These are phyloP conservation scores for Pseudopleuronectes americanus DNA, from an alignment of 2,797 vertebrate genomes.

Conservation along the genomic window DNA sequence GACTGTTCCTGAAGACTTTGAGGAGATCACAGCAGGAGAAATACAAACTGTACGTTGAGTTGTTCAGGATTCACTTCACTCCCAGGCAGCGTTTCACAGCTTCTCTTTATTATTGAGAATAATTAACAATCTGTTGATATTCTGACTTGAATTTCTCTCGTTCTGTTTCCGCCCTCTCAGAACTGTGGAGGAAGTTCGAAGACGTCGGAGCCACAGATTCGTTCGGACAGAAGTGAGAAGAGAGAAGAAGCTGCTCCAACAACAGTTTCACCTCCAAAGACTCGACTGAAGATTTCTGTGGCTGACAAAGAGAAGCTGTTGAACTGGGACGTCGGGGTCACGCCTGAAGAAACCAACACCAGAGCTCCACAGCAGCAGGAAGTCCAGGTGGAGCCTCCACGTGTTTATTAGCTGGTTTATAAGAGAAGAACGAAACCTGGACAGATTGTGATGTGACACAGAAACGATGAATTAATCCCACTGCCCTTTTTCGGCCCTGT, in stretches of 20 bases:
- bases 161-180: constrained; percentile 28
- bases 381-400: constrained; percentile 47
- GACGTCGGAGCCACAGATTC: constrained; percentile 22
- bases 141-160: background rate
- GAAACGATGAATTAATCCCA: constrained; percentile 46
- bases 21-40: constrained; percentile 65
- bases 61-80: too few relatives aligned
- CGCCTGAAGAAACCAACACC: constrained; percentile 33
- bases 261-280: constrained; percentile 55
- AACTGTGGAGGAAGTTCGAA: background rate
- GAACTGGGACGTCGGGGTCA: constrained; percentile 67
- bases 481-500: constrained; percentile 45
- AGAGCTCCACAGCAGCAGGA: background rate
- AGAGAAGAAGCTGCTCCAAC: background rate
- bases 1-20: constrained; percentile 71
- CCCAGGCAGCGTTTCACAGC: too few relatives aligned
- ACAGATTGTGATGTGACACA: constrained; percentile 25
- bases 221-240: constrained; percentile 28
- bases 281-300: constrained; percentile 67
- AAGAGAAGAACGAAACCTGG: background rate
- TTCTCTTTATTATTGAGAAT: too few relatives aligned
- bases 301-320: constrained; percentile 78
- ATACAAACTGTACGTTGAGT: constrained; percentile 37
- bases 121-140: too few relatives aligned
- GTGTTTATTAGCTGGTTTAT: background rate